Conservation (phyloP, 2,797 vertebrate species). For the Prunella strophiata region DNA sequence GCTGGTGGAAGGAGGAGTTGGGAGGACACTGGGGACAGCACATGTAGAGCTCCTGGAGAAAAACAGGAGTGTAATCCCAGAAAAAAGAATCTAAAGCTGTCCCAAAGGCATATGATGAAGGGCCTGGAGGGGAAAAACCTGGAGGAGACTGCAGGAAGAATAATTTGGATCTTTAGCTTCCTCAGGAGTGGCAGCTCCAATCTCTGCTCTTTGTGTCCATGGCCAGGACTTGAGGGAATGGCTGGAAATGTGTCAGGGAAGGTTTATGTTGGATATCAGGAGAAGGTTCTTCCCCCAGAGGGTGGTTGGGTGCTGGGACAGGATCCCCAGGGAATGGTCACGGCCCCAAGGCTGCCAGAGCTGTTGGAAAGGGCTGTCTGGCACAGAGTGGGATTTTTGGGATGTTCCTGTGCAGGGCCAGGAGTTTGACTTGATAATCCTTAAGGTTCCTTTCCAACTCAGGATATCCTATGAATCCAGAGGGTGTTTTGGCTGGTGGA, state of each 20-base stretch:
- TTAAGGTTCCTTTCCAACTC: not conserved
- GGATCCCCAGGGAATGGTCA: not conserved
- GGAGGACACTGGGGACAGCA: not conserved
- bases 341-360: not conserved
- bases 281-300: not conserved
- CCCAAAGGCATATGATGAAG: fast-evolving
- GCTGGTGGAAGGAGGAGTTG: not conserved
- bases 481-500: not conserved
- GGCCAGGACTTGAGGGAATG: not conserved
- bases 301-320: fast-evolving
- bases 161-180: not conserved
- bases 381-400: not conserved
- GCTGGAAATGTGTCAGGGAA: not conserved
- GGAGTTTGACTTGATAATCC: not conserved
- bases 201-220: not conserved
- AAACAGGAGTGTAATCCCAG: not conserved
- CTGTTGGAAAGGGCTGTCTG: not conserved
- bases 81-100: not conserved
- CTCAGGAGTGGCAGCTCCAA: not conserved
- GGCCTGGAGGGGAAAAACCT: not conserved
- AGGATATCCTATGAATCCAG: not conserved
- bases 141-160: not conserved
- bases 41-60: not conserved
- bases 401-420: not conserved
- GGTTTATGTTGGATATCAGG: not conserved